These are phyloP conservation scores for Alloscopus bannaensis DNA, from an alignment of 2,888 invertebrate genomes.

Conservation along the genomic window DNA sequence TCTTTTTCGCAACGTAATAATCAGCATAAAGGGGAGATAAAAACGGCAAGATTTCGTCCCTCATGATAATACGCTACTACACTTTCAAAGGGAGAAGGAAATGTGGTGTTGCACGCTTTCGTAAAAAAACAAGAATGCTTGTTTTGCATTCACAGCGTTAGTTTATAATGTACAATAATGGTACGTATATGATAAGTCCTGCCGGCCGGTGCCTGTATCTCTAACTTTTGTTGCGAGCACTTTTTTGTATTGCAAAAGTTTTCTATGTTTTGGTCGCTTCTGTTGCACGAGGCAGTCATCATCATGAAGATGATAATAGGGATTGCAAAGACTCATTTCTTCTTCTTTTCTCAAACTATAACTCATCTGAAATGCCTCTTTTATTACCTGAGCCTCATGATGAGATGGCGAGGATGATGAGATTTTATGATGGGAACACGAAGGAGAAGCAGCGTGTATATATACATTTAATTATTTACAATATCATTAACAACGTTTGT, in stretches of 20 bases:
- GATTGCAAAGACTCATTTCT: background rate
- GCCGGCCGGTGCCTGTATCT: too few relatives aligned
- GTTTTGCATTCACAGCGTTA: too few relatives aligned
- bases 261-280: slow-evolving; percentile 12
- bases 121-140: too few relatives aligned
- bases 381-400: slow-evolving; percentile 26
- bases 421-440: slow-evolving; percentile 13
- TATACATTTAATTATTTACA: slow-evolving; percentile 30
- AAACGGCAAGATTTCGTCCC: slow-evolving; percentile 17
- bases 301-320: slow-evolving; percentile 15
- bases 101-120: background rate
- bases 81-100: background rate
- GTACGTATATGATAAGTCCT: too few relatives aligned
- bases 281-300: too few relatives aligned
- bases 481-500: slow-evolving; percentile 17
- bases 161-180: too few relatives aligned
- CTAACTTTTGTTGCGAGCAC: too few relatives aligned
- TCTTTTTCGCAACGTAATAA: slow-evolving; percentile 29
- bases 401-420: slow-evolving; percentile 11
- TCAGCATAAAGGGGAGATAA: background rate
- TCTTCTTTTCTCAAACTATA: background rate
- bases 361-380: slow-evolving; percentile 16
- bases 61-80: background rate
- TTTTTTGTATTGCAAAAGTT: too few relatives aligned
- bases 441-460: background rate